Evolutionary conservation across 2,113 vertebrate species (phyloP).

Genomic region (Lota lota): DNA sequence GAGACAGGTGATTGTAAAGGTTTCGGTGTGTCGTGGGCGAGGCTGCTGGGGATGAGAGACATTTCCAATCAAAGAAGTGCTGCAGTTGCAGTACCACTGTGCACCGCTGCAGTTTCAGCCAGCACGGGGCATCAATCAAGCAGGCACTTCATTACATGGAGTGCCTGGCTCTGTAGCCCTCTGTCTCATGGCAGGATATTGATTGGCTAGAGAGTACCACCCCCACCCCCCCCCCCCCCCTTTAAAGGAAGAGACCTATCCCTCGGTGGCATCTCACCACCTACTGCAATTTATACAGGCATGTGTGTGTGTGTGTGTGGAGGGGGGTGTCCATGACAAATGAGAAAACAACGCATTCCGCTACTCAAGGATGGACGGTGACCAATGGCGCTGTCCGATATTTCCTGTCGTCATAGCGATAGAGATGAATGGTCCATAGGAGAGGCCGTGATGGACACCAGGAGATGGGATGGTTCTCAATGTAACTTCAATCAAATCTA

Average conservation of each 20-base stretch:
- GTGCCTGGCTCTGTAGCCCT: conserved; percentile 67
- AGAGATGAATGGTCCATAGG: too few relatives aligned
- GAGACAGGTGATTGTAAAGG: conserved; percentile 24
- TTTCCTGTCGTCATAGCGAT: too few relatives aligned
- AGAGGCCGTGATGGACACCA: too few relatives aligned
- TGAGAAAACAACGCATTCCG: background rate
- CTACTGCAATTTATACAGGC: background rate
- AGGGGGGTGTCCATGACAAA: background rate
- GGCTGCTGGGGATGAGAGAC: conserved; percentile 49
- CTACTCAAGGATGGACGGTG: too few relatives aligned
- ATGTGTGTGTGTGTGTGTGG: background rate
- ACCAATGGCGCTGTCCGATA: too few relatives aligned
- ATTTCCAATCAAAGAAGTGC: conserved; percentile 73
- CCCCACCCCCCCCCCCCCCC: conserved; percentile 27
- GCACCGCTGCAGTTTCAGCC: conserved; percentile 45
- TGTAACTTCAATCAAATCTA: conserved; percentile 17
- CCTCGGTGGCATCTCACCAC: conserved; percentile 14
- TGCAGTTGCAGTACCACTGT: conserved; percentile 69
- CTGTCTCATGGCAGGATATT: conserved; percentile 58
- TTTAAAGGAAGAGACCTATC: conserved; percentile 29
- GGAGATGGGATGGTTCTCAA: too few relatives aligned
- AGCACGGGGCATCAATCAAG: conserved; percentile 69
- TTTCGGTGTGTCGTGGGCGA: conserved; percentile 25
- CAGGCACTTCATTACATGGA: conserved; percentile 78
- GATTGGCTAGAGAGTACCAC: conserved; percentile 38